Base-by-base conservation (phyloP, 2,113 vertebrate species). In the Raja brachyura region DNA sequence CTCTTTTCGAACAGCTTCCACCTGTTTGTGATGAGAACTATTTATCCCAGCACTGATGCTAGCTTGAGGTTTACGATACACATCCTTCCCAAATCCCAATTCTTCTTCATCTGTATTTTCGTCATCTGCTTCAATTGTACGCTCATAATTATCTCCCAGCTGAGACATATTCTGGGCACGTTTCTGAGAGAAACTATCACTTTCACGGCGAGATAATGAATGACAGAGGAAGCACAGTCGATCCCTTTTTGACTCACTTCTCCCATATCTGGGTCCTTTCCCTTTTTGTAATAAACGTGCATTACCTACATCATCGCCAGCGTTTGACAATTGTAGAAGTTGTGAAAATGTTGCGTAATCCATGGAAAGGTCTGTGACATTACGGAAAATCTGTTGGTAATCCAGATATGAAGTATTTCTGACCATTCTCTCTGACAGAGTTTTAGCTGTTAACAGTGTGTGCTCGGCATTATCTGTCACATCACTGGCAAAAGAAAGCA, bases 1-100 rank as follows among this genome's bases (percentile, higher is more conserved):
- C 75, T 94, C 93, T 54, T 86, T 81, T 39, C 93, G 93, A 5
- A 94, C 93, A 0, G 93, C 83, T 63, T 94, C 94, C 93, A 94
- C 85, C 93, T 94, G 93, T 11, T 92, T 92, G 39, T 92, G 90
- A 92, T 92, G 90, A 39, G 90, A 92, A 92, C 33, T 73, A 14
- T 70, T 92, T 92, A 73, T 92, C 33, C 90, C 20, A 92, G 90
- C 9, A 54, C 66, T 5, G 3, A 92, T 92, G 39, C 33, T 54
- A 9, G 33, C 11, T 92, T 92, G 90, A 28, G 31, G 11, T 54
- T 73, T 92, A 28, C 33, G 66, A 18, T 73, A 22, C 22, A 73
- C 11, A 13, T 92, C 90, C 59, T 92, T 92, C 39, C 90, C 90
- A 70, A 74, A 22, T 92, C 5, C 68, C 10, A 70, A 73, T 18